Evolutionary conservation across 30 jellyfish, hydroid and myxozoan genomes (phyloP).

Genomic region (Clytia hemisphaerica): DNA sequence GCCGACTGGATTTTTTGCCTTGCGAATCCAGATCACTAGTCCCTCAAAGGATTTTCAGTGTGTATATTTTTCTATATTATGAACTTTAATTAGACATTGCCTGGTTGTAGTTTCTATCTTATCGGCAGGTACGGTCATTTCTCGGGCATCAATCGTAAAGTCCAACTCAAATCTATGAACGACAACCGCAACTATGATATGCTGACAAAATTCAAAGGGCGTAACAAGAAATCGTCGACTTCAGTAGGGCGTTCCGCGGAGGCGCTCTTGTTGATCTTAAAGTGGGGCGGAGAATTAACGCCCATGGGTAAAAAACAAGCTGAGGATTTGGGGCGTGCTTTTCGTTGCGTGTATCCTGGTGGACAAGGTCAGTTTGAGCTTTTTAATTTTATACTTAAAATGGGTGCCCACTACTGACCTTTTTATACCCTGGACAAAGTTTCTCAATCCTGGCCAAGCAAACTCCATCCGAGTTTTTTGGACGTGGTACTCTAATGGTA

Average conservation of each 20-base stretch:
- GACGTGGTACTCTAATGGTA: too few relatives aligned
- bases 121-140: slow-evolving; percentile 94
- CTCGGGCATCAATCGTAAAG: slow-evolving; percentile 89
- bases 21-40: too few relatives aligned
- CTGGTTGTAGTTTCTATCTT: too few relatives aligned
- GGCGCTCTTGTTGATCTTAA: slow-evolving; percentile 57
- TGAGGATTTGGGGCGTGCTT: slow-evolving; percentile 89
- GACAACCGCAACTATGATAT: slow-evolving; percentile 88
- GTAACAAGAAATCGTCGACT: slow-evolving; percentile 55
- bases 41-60: background rate
- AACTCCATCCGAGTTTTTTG: too few relatives aligned
- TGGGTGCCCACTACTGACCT: background rate
- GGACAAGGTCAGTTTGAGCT: slow-evolving; percentile 70
- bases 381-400: background rate
- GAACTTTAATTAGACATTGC: too few relatives aligned
- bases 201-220: slow-evolving; percentile 78
- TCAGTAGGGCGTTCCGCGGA: slow-evolving; percentile 48
- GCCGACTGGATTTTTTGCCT: too few relatives aligned
- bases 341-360: slow-evolving; percentile 92
- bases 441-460: too few relatives aligned
- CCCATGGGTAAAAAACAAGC: slow-evolving; percentile 94
- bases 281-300: slow-evolving; percentile 99
- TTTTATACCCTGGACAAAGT: too few relatives aligned
- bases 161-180: slow-evolving; percentile 75
- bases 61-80: background rate